phyloP scores from a whole-genome alignment of 2,888 invertebrate genomes.

The Aplocera efformata region DNA sequence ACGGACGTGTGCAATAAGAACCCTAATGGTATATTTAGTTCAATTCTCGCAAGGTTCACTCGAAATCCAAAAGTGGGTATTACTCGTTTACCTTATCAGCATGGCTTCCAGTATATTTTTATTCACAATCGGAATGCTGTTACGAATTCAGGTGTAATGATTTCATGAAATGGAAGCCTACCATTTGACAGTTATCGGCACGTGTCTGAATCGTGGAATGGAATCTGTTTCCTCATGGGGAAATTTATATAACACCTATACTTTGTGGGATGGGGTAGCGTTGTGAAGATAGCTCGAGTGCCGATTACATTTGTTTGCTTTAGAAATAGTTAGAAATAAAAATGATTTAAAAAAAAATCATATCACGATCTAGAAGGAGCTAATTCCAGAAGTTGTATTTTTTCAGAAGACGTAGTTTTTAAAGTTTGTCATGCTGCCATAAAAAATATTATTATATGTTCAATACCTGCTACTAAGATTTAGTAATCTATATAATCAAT shows the following conservation, averaged over 20 bases:
- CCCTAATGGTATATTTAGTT: no score
- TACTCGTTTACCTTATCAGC: conserved; percentile 15
- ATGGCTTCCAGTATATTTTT: conserved; percentile 30
- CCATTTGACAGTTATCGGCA: conserved; percentile 36
- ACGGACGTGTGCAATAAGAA: no score
- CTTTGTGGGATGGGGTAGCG: conserved; percentile 20
- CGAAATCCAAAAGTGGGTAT: conserved; percentile 11
- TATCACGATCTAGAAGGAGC: no score
- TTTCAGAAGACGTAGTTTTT: no score
- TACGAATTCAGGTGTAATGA: conserved; percentile 26
- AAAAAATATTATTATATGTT: no score
- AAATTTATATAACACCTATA: conserved; percentile 34
- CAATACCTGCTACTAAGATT: no score
- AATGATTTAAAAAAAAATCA: no score
- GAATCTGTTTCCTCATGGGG: conserved; percentile 36
- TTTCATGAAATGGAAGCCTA: conserved; percentile 30
- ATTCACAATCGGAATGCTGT: conserved; percentile 23
- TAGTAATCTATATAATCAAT: no score
- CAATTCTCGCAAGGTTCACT: conserved; percentile 18
- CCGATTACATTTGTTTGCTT: no score
- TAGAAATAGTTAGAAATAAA: no score
- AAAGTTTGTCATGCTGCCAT: no score
- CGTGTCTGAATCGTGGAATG: conserved; percentile 32
- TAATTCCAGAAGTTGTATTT: no score
- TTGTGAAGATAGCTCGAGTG: not conserved